Evolutionary conservation across 2,888 invertebrate species (phyloP), one percentile per base, ranked within the genome.

Genomic region (Hyppa rectilinea): DNA sequence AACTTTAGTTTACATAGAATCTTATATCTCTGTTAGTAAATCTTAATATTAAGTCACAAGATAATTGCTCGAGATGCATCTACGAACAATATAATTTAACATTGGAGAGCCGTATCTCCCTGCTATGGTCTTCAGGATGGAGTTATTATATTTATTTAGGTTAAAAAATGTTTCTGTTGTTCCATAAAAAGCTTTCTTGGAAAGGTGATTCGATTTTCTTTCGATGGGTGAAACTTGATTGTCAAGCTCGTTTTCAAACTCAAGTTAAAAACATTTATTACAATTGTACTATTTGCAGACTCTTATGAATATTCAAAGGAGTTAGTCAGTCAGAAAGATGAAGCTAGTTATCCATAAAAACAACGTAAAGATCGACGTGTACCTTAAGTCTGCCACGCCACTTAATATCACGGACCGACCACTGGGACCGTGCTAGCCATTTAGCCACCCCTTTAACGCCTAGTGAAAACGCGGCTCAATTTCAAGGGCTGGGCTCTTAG

Each of bases 401-500:
- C 12, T 20, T 38, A 40, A 29, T 40, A 58, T 58, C 4, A n/a
- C 29, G 29, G 29, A n/a, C 9, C n/a, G 12, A n/a, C 40, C 29
- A 14, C 20, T 4, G 29, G 10, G 9, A n/a, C 34, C 26, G 20
- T 26, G 23, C 47, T 38, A 36, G 49, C 34, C 40, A 80, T 65
- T 80, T 59, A 67, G 29, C 66, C 52, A 50, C 26, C 40, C 78
- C 52, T 40, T 65, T 60, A 14, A 47, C 34, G 60, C 52, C 59
- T 45, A 17, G 77, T 53, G 56, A 47, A 56, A 56, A 66, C 47
- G 29, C 34, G 29, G 52, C 72, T 38, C 61, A 77, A 77, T 71
- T 77, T 71, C 63, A 56, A 72, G 52, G 74, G 69, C 71, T 64
- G 31, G 60, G 75, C 67, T 77, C 64, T 82, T 69, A 81, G 81